phyloP scores from a whole-genome alignment of 2,113 vertebrate species.

The Callithrix jacchus region DNA sequence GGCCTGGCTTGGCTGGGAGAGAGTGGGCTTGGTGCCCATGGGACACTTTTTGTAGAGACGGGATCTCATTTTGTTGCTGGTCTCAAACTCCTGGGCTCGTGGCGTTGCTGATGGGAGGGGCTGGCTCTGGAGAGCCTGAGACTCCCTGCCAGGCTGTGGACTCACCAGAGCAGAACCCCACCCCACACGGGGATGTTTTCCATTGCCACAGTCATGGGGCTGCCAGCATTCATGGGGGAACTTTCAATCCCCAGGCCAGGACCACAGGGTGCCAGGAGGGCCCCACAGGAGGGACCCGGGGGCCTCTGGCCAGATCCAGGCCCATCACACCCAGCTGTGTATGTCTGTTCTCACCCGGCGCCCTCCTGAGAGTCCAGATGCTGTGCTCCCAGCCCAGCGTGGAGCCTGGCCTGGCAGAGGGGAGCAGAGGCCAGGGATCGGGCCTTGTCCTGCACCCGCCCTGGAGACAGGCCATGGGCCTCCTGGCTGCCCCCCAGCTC shows the following conservation, averaged over 20 bases:
- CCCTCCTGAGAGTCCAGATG: not conserved
- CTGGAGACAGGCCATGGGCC: conserved; percentile 73
- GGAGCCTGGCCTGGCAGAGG: too few relatives aligned
- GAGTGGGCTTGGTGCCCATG: not conserved
- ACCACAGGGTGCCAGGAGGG: not conserved
- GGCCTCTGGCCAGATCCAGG: not conserved
- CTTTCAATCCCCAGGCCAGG: not conserved
- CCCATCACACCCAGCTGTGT: not conserved
- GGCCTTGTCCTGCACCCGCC: not conserved
- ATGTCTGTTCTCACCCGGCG: fast-evolving
- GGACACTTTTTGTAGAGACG: not conserved
- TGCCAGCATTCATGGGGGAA: not conserved
- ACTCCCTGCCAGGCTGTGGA: not conserved
- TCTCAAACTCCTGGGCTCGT: too few relatives aligned
- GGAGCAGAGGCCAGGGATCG: not conserved
- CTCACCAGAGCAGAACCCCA: not conserved
- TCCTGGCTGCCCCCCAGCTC: conserved; percentile 46
- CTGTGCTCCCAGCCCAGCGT: not conserved
- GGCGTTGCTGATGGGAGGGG: too few relatives aligned
- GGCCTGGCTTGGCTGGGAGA: not conserved
- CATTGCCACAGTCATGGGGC: not conserved
- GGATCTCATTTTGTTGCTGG: too few relatives aligned
- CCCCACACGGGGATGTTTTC: not conserved
- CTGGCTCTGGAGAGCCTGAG: not conserved
- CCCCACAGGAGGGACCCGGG: not conserved